Evolutionary conservation across 1,140 invertebrate genomes (phyloP).

Genomic region (Cotesia glomerata): DNA sequence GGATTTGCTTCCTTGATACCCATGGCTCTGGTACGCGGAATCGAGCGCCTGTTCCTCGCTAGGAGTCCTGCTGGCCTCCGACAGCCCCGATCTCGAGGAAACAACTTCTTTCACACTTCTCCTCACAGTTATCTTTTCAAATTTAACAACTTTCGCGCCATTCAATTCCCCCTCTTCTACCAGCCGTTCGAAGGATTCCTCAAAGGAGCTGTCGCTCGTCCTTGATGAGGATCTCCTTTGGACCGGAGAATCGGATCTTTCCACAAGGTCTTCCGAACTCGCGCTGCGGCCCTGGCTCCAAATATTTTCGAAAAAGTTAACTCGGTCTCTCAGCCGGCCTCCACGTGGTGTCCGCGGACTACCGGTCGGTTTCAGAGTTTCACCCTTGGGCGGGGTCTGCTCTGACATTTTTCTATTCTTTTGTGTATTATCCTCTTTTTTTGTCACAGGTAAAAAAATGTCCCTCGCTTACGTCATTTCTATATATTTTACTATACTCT

Average conservation of each 20-base stretch:
- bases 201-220: conserved; percentile 58
- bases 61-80: conserved; percentile 61
- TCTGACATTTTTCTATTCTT: conserved; percentile 19
- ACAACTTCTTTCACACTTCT: conserved; percentile 64
- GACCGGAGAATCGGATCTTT: conserved; percentile 30
- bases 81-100: background rate
- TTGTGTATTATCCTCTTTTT: background rate
- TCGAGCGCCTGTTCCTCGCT: conserved; percentile 65
- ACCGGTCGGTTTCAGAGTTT: conserved; percentile 31
- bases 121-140: conserved; percentile 70
- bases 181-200: conserved; percentile 66
- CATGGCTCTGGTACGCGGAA: conserved; percentile 67
- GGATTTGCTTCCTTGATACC: conserved; percentile 61
- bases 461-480: background rate
- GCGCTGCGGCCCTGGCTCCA: conserved; percentile 65
- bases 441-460: background rate
- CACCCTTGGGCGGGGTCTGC: conserved; percentile 30
- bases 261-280: conserved; percentile 52
- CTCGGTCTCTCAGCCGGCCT: conserved; percentile 70
- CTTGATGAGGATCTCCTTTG: conserved; percentile 41
- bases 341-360: conserved; percentile 57
- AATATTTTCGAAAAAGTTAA: conserved; percentile 79
- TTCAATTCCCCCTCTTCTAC: conserved; percentile 71
- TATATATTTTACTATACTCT: too few relatives aligned
- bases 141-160: conserved; percentile 70